phyloP scores from a whole-genome alignment of 2,888 invertebrate species.

The Ommatoiulus sabulosus region DNA sequence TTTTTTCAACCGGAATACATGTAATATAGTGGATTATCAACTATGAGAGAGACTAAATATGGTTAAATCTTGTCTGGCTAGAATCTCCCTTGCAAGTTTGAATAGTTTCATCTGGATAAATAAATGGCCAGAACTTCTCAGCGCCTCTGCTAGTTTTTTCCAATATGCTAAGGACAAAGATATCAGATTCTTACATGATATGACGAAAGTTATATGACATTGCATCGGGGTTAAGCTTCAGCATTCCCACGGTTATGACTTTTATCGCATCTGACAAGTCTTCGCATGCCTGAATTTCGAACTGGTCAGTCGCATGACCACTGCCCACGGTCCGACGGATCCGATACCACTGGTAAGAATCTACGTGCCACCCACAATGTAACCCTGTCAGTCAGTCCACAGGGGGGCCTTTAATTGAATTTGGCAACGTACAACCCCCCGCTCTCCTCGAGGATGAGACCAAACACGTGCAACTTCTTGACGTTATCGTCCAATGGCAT shows the following conservation, averaged over 20 bases:
- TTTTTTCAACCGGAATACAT: no score
- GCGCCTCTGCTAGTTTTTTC: no score
- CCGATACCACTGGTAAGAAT: background rate
- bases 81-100: no score
- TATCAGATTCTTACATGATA: background rate
- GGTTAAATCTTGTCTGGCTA: no score
- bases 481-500: background rate
- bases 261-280: background rate
- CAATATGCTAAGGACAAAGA: no score
- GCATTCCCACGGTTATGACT: background rate
- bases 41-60: no score
- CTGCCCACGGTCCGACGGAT: background rate
- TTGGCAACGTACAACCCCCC: conserved; percentile 34
- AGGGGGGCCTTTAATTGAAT: conserved; percentile 21
- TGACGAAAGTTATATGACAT: background rate
- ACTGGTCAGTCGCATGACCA: background rate
- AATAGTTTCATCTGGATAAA: no score
- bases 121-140: no score
- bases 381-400: conserved; percentile 33
- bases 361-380: conserved; percentile 39
- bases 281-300: background rate
- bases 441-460: background rate
- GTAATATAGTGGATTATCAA: no score
- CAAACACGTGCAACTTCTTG: conserved; percentile 31
- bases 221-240: no score